These are phyloP conservation scores for Gymnoscopelus braueri DNA, from an alignment of 2,797 vertebrate genomes.

Conservation along the genomic window DNA sequence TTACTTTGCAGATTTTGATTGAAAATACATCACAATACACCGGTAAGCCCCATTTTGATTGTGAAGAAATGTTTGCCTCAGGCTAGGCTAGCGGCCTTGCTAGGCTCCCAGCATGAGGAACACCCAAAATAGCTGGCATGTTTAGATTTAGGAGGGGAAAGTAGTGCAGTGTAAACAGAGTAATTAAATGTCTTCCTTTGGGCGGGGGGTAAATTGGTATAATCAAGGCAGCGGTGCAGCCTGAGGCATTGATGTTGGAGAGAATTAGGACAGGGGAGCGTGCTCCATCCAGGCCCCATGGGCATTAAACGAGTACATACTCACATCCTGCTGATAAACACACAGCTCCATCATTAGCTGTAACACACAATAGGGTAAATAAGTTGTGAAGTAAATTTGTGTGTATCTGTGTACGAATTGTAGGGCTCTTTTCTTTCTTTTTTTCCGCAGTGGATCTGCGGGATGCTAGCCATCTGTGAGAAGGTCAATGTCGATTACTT, in stretches of 20 bases:
- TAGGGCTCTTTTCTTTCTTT: no score
- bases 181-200: constrained; percentile 76
- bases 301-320: constrained; percentile 57
- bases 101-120: neutral
- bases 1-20: no score
- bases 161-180: constrained; percentile 63
- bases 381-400: constrained; percentile 2
- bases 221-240: constrained; percentile 66
- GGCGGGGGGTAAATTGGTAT: constrained; percentile 68
- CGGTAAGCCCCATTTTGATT: no score
- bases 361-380: constrained; percentile 9
- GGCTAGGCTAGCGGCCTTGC: neutral
- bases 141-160: constrained; percentile 34
- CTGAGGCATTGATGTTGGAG: constrained; percentile 59
- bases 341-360: constrained; percentile 7
- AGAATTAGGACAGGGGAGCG: constrained; percentile 58
- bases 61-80: neutral
- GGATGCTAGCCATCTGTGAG: no score
- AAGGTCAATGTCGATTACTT: no score
- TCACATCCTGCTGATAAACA: constrained; percentile 64
- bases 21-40: no score
- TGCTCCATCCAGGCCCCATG: constrained; percentile 49
- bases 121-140: constrained; percentile 15
- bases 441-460: no score
- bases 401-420: neutral